Conservation (phyloP, 2,797 vertebrate species). For the Alca torda region DNA sequence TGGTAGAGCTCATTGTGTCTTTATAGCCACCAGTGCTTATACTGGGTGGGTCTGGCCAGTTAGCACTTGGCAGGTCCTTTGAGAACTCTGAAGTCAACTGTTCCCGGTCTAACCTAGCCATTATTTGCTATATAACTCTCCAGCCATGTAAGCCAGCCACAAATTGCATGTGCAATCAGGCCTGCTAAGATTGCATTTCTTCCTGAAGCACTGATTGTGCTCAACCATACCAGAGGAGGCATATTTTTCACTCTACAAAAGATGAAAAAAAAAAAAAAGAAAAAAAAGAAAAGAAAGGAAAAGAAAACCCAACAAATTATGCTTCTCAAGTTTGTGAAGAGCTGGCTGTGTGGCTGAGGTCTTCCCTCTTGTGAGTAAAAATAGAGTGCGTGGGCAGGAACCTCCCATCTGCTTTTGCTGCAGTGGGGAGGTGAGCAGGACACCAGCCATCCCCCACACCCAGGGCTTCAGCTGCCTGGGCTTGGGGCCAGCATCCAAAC, state of each 20-base stretch:
- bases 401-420: neutral
- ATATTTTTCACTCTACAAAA: neutral
- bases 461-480: neutral
- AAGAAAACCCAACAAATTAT: neutral
- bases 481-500: neutral
- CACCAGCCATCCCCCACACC: neutral
- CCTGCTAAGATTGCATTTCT: neutral
- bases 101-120: neutral
- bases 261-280: no score
- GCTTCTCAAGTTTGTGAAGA: neutral
- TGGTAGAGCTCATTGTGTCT: neutral
- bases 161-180: neutral
- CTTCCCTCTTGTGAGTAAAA: neutral
- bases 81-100: neutral
- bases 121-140: neutral
- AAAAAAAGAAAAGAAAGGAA: neutral
- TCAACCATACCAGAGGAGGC: neutral
- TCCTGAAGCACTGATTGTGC: neutral
- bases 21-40: neutral
- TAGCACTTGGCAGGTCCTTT: neutral
- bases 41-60: neutral
- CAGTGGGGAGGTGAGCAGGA: neutral
- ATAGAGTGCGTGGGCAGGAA: fast-evolving
- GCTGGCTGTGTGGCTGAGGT: neutral
- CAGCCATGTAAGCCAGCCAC: neutral